phyloP scores from a whole-genome alignment of 2,888 invertebrate species.

The Acrocera orbiculus region DNA sequence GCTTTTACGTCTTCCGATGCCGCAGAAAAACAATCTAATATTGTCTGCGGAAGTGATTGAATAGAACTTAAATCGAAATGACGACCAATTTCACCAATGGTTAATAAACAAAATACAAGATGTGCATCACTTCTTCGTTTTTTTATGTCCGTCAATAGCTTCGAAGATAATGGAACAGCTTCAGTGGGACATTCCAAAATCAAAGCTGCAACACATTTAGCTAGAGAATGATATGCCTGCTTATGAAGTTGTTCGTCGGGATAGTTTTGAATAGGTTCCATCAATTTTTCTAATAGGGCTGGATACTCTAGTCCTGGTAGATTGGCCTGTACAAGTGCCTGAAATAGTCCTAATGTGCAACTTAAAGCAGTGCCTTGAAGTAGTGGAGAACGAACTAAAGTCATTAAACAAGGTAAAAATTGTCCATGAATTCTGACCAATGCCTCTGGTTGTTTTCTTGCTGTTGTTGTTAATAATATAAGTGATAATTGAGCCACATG shows the following conservation, averaged over 20 bases:
- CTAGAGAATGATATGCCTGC: slow-evolving; percentile 84
- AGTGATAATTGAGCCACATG: slow-evolving; percentile 90
- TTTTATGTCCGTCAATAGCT: slow-evolving; percentile 54
- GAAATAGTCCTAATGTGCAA: slow-evolving; percentile 82
- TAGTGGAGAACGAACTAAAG: slow-evolving; percentile 76
- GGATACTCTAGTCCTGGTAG: slow-evolving; percentile 65
- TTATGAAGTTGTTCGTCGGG: slow-evolving; percentile 40
- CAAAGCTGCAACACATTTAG: slow-evolving; percentile 90
- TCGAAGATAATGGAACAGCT: slow-evolving; percentile 46
- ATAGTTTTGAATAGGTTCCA: slow-evolving; percentile 45
- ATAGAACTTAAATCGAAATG: slow-evolving; percentile 72
- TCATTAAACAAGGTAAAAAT: slow-evolving; percentile 70
- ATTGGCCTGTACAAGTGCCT: slow-evolving; percentile 72
- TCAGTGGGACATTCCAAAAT: slow-evolving; percentile 62
- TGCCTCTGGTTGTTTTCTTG: slow-evolving; percentile 59
- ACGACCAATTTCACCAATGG: slow-evolving; percentile 93
- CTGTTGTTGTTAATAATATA: slow-evolving; percentile 65
- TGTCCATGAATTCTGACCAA: slow-evolving; percentile 52
- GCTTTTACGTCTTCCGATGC: slow-evolving; percentile 93
- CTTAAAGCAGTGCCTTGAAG: slow-evolving; percentile 74
- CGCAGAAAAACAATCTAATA: slow-evolving; percentile 75
- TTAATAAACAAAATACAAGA: slow-evolving; percentile 80
- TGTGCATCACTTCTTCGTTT: slow-evolving; percentile 57
- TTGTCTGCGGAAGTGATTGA: slow-evolving; percentile 53
- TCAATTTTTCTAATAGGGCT: slow-evolving; percentile 58